A percentile compares a stretch with the other conserved stretches of the same genome.
Evolutionary conservation across 2,888 invertebrate genomes (phyloP).

Genomic region (Pollenia amentaria): DNA sequence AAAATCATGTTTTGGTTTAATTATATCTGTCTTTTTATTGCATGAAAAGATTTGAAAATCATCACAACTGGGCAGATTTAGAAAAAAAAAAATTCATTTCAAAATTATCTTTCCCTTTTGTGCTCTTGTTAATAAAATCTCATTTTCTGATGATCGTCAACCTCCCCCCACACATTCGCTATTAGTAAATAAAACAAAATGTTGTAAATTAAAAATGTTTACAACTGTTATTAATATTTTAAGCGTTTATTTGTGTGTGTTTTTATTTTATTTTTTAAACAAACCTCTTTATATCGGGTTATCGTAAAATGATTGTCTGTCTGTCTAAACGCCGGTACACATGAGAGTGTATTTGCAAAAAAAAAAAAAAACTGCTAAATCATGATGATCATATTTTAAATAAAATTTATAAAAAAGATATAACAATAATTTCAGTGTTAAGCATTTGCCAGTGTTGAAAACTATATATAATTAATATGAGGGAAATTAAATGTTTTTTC

Average conservation of each 20-base stretch:
- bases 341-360: background rate
- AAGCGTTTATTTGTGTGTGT: background rate
- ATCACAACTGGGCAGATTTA: slow-evolving; percentile 1
- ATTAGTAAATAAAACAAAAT: too few species aligned
- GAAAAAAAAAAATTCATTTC: background rate
- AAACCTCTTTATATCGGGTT: background rate
- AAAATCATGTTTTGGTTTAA: background rate
- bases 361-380: slow-evolving; percentile 23
- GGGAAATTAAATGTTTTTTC: background rate
- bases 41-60: slow-evolving; percentile 17
- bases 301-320: background rate
- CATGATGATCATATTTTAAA: slow-evolving; percentile 24
- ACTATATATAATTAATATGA: too few species aligned
- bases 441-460: too few species aligned
- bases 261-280: background rate
- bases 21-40: background rate
- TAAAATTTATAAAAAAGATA: background rate
- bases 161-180: too few species aligned
- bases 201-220: background rate
- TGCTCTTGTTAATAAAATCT: background rate
- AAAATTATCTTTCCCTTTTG: background rate
- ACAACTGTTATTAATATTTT: slow-evolving; percentile 5
- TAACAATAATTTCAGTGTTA: background rate
- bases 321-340: background rate
- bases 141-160: background rate